A percentile compares a stretch with the other conserved stretches of the same genome.
phyloP scores from a whole-genome alignment of 2,888 invertebrate genomes.

The Galeruca laticollis region DNA sequence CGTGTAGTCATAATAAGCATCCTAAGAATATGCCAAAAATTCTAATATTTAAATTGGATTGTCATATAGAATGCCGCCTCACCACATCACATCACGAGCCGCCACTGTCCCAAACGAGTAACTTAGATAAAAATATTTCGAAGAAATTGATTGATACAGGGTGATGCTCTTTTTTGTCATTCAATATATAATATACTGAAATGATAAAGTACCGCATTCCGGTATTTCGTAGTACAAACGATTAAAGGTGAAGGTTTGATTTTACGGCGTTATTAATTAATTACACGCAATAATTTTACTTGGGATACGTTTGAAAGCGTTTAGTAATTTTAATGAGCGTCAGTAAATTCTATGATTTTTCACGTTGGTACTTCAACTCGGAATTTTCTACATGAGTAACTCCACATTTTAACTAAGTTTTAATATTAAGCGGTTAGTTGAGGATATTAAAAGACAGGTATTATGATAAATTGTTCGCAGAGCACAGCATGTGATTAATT shows the following conservation, averaged over 20 bases:
- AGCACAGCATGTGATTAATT: background rate
- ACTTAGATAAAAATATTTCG: too few species aligned
- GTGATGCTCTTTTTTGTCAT: too few species aligned
- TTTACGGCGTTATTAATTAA: background rate
- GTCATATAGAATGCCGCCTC: too few species aligned
- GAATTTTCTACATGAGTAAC: constrained; percentile 28
- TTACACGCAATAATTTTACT: background rate
- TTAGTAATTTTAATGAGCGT: constrained; percentile 5
- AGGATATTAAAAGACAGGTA: constrained; percentile 1
- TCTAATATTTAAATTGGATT: too few species aligned
- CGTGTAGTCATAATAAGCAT: too few species aligned
- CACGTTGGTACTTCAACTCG: constrained; percentile 11
- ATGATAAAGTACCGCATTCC: background rate
- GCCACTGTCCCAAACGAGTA: too few species aligned
- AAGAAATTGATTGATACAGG: too few species aligned
- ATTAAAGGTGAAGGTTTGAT: background rate
- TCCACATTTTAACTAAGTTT: constrained; percentile 24
- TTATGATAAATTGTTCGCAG: background rate
- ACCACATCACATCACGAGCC: too few species aligned
- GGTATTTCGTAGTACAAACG: background rate
- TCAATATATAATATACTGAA: too few species aligned
- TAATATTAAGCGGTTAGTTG: background rate
- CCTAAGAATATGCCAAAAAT: too few species aligned
- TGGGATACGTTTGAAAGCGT: background rate
- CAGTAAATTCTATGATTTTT: constrained; percentile 30